phyloP scores from a whole-genome alignment of 2,888 invertebrate genomes.

The Seira ritae region DNA sequence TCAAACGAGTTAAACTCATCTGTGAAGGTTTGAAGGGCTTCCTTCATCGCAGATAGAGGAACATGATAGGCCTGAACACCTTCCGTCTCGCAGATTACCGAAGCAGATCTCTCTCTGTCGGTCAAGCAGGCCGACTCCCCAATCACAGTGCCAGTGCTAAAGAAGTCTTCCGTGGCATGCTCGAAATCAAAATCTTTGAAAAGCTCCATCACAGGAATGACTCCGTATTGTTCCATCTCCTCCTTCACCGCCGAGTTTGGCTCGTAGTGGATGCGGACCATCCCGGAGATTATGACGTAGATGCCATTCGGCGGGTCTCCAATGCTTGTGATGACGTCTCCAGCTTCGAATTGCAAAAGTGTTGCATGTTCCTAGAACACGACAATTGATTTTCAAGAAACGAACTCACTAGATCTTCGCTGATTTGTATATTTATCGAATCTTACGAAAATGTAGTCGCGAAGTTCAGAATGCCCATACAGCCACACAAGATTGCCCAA shows the following conservation, averaged over 20 bases:
- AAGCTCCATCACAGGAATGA: constrained; percentile 79
- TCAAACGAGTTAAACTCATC: constrained; percentile 78
- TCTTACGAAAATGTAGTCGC: constrained; percentile 68
- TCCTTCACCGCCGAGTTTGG: constrained; percentile 75
- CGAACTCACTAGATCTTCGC: no score
- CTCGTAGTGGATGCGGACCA: constrained; percentile 75
- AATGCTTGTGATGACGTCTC: constrained; percentile 75
- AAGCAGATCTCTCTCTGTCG: constrained; percentile 78
- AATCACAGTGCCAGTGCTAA: constrained; percentile 81
- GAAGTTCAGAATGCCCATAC: constrained; percentile 51
- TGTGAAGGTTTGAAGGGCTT: constrained; percentile 74
- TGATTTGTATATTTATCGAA: no score
- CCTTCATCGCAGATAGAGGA: constrained; percentile 71
- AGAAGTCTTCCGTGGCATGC: constrained; percentile 78
- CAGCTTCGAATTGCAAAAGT: constrained; percentile 74
- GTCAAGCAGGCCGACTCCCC: constrained; percentile 81
- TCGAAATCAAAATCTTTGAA: constrained; percentile 77
- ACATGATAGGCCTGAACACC: constrained; percentile 77
- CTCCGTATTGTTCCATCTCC: constrained; percentile 77
- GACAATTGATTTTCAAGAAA: no score
- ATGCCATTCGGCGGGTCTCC: constrained; percentile 76
- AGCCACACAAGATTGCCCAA: constrained; percentile 72
- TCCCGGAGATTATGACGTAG: constrained; percentile 77
- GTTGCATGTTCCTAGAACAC: constrained; percentile 74
- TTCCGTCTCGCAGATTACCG: constrained; percentile 79